These are phyloP conservation scores for Pogoniulus pusillus DNA, from an alignment of 2,797 vertebrate genomes.

Conservation along the genomic window DNA sequence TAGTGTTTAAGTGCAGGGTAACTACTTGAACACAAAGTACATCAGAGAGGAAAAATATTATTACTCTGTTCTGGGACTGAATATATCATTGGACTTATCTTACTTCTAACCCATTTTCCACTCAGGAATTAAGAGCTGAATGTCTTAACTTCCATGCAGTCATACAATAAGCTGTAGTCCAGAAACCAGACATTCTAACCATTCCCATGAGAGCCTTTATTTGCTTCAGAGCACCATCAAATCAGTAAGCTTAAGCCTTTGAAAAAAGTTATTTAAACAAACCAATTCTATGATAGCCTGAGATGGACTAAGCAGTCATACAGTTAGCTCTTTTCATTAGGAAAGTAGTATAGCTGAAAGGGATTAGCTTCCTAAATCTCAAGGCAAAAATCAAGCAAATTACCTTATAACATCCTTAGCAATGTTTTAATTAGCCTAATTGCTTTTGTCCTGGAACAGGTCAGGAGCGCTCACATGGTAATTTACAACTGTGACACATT, in stretches of 20 bases:
- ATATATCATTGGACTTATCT: not conserved
- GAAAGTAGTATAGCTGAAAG: not conserved
- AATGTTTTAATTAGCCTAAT: constrained; percentile 44
- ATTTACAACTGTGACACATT: not conserved
- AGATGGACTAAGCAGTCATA: not conserved
- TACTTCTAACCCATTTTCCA: not conserved
- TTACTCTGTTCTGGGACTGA: not conserved
- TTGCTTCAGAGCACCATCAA: constrained; percentile 23
- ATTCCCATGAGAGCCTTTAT: not conserved
- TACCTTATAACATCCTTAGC: not conserved
- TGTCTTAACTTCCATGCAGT: too few species aligned
- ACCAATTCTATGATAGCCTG: not conserved
- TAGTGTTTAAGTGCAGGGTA: not conserved
- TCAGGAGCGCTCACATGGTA: not conserved
- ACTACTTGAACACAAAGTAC: not conserved
- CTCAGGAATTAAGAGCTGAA: not conserved
- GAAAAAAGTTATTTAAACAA: constrained; percentile 28
- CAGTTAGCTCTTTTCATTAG: constrained; percentile 1
- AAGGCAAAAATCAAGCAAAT: constrained; percentile 50
- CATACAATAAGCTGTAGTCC: not conserved
- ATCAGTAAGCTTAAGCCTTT: constrained; percentile 5
- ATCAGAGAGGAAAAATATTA: not conserved
- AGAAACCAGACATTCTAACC: not conserved
- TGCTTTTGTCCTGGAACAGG: constrained; percentile 41
- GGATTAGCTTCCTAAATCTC: constrained; percentile 43